phyloP scores from a whole-genome alignment of 2,113 vertebrate species.

The Tachuris rubrigastra region DNA sequence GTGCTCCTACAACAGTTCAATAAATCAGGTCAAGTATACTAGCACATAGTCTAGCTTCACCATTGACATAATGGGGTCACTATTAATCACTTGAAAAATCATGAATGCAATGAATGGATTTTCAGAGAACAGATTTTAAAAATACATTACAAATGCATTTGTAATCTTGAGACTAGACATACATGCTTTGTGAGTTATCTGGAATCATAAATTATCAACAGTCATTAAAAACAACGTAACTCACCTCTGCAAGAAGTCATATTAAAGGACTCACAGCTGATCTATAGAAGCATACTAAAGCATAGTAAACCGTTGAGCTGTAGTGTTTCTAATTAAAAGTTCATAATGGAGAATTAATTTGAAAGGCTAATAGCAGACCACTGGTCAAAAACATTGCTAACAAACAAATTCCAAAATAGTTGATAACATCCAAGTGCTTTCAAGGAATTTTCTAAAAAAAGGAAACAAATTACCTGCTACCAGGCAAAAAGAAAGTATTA shows the following conservation, averaged over 20 bases:
- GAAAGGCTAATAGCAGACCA: background rate
- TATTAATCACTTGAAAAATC: background rate
- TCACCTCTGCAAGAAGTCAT: background rate
- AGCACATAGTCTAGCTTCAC: background rate
- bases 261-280: background rate
- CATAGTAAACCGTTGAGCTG: background rate
- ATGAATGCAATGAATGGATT: background rate
- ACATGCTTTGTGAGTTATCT: background rate
- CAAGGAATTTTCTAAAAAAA: background rate
- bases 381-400: background rate
- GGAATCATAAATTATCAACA: background rate
- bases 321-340: background rate
- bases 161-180: background rate
- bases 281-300: background rate
- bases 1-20: background rate
- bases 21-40: background rate
- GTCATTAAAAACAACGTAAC: background rate
- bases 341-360: background rate
- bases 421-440: background rate
- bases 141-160: background rate
- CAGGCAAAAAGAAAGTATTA: background rate
- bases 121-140: constrained; percentile 27
- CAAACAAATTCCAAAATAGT: background rate
- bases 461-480: background rate
- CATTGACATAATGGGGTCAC: background rate